Evolutionary conservation across 2,113 vertebrate genomes (phyloP).

Genomic region (Hemibagrus wyckioides): DNA sequence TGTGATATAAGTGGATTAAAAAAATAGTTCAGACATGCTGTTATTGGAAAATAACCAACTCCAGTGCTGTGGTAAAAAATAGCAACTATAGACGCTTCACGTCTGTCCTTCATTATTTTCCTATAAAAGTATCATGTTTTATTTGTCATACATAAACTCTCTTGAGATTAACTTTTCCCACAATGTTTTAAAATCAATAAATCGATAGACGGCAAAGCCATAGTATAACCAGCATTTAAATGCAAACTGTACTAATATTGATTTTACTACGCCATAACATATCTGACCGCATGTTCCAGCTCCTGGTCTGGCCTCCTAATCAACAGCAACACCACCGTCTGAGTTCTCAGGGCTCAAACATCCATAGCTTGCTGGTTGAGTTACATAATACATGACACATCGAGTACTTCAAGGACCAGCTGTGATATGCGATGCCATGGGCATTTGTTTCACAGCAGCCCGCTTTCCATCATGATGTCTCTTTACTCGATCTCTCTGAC

Average conservation of each 20-base stretch:
- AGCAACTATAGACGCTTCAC: neutral
- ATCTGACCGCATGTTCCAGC: neutral
- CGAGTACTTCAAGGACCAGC: slow-evolving; percentile 24
- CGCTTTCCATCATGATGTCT: slow-evolving; percentile 3
- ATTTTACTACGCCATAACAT: neutral
- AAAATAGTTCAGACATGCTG: neutral
- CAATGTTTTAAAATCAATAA: neutral
- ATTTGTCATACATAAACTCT: neutral
- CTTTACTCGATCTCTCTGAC: slow-evolving; percentile 8
- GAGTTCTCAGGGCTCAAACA: neutral
- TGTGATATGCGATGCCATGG: slow-evolving; percentile 24
- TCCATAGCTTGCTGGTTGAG: neutral
- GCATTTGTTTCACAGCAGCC: slow-evolving; percentile 24
- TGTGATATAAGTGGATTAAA: neutral
- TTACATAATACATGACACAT: slow-evolving; percentile 43
- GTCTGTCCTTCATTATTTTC: neutral
- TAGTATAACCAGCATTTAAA: neutral
- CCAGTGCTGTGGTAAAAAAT: neutral
- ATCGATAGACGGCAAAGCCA: neutral
- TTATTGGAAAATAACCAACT: neutral
- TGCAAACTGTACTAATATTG: neutral
- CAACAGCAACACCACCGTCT: neutral
- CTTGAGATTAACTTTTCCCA: too few relatives aligned
- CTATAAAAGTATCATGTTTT: neutral
- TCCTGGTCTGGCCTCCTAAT: neutral